Percentiles rank a stretch among this genome's conserved stretches.
These are phyloP conservation scores for Conger conger DNA, from an alignment of 2,113 vertebrate species.

Conservation along the genomic window DNA sequence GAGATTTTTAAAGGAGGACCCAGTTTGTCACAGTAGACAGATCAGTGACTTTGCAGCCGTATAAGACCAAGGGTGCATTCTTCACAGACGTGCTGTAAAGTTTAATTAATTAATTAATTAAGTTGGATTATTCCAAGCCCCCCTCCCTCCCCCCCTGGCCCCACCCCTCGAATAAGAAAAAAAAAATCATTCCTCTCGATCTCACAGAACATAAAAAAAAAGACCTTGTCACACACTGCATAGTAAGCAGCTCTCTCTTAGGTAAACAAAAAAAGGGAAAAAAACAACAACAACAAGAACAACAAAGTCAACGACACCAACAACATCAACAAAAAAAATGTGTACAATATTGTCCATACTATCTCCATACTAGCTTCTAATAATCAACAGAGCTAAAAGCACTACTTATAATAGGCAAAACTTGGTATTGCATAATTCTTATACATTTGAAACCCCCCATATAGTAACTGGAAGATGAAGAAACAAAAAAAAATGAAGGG, in stretches of 20 bases:
- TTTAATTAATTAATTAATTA: slow-evolving; percentile 75
- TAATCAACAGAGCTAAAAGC: slow-evolving; percentile 99
- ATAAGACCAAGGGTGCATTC: slow-evolving; percentile 79
- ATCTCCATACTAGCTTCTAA: slow-evolving; percentile 98
- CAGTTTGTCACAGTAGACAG: slow-evolving; percentile 87
- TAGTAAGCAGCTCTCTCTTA: slow-evolving; percentile 99
- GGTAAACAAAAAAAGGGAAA: slow-evolving; percentile 75
- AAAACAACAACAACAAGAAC: slow-evolving; percentile 54
- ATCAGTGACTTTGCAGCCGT: slow-evolving; percentile 93
- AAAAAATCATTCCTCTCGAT: slow-evolving; percentile 78
- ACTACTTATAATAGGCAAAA: slow-evolving; percentile 99
- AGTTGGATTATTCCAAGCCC: slow-evolving; percentile 14
- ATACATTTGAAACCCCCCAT: slow-evolving; percentile 94
- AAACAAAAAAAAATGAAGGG: slow-evolving; percentile 81
- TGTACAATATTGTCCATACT: slow-evolving; percentile 71
- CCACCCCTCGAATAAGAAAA: slow-evolving; percentile 66
- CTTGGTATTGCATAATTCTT: slow-evolving; percentile 99
- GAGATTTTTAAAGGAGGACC: slow-evolving; percentile 76
- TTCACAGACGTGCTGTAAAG: slow-evolving; percentile 83
- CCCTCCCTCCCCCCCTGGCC: slow-evolving; percentile 63
- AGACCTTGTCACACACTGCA: slow-evolving; percentile 96
- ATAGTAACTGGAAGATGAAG: slow-evolving; percentile 99
- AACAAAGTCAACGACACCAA: slow-evolving; percentile 80
- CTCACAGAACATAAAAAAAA: slow-evolving; percentile 85
- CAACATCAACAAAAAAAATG: slow-evolving; percentile 84